These are phyloP conservation scores for Acanthurus lineatus DNA, from an alignment of 2,797 vertebrate species.

Conservation along the genomic window DNA sequence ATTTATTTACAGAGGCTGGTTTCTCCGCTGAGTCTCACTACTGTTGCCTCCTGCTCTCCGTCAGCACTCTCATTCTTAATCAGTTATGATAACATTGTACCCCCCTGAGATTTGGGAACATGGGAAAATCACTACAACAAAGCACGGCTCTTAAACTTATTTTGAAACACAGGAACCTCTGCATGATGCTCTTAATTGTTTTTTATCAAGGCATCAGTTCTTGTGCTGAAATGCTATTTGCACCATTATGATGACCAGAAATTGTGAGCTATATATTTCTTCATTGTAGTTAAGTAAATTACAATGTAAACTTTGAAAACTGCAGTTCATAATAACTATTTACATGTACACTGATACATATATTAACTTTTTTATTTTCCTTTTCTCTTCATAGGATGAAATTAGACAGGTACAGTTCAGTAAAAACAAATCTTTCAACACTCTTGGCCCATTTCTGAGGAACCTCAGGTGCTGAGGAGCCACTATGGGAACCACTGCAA, in stretches of 20 bases:
- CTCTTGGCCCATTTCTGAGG: too few species aligned
- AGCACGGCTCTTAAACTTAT: neutral
- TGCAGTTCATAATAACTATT: neutral
- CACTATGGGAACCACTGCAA: too few species aligned
- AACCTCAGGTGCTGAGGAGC: too few species aligned
- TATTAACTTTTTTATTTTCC: too few species aligned
- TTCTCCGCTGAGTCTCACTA: neutral
- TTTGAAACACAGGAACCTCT: neutral
- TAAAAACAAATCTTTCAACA: too few species aligned
- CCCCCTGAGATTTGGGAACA: neutral
- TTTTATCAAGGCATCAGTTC: neutral
- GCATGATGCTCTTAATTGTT: neutral
- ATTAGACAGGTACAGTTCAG: too few species aligned
- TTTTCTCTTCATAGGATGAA: too few species aligned
- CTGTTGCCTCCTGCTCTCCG: neutral
- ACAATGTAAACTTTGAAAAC: neutral
- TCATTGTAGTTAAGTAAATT: too few species aligned
- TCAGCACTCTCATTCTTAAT: neutral
- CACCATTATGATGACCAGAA: neutral
- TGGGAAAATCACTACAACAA: neutral
- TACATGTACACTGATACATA: too few species aligned
- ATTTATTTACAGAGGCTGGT: slow-evolving; percentile 11
- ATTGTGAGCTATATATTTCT: neutral
- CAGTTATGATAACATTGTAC: neutral
- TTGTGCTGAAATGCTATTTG: neutral